Evolutionary conservation across 2,888 invertebrate genomes (phyloP).

Genomic region (Apamea monoglypha): DNA sequence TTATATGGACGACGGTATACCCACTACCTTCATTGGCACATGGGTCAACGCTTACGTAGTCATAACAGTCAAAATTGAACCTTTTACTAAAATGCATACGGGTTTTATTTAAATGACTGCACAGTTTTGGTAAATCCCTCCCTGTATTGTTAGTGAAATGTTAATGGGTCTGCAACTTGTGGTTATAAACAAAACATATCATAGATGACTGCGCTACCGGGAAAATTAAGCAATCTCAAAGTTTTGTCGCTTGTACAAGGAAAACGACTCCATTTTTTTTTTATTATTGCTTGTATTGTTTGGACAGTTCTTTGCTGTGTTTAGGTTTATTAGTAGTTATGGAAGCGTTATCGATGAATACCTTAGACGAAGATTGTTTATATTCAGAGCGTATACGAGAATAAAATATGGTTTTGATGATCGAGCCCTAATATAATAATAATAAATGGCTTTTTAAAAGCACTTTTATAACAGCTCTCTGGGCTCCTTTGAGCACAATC

Average conservation of each 20-base stretch:
- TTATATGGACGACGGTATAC: conserved; percentile 86
- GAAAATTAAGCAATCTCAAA: conserved; percentile 80
- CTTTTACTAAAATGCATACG: conserved; percentile 71
- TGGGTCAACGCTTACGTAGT: conserved; percentile 73
- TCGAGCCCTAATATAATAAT: too few species aligned
- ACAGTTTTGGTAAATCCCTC: conserved; percentile 61
- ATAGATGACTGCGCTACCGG: conserved; percentile 77
- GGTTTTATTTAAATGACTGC: conserved; percentile 53
- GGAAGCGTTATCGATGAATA: background rate
- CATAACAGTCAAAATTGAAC: conserved; percentile 74
- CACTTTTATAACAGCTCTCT: too few species aligned
- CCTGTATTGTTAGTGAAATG: conserved; percentile 72
- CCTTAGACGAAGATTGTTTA: background rate
- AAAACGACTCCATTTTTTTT: conserved; percentile 65
- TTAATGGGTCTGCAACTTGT: conserved; percentile 64
- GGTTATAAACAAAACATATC: conserved; percentile 72
- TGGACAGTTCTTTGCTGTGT: background rate
- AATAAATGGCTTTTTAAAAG: too few species aligned
- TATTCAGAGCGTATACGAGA: background rate
- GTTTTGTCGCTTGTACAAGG: conserved; percentile 67
- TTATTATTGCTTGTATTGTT: background rate
- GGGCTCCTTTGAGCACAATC: too few species aligned
- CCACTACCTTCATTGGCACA: conserved; percentile 84
- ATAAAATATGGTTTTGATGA: background rate
- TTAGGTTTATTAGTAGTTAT: background rate